A percentile compares a stretch with the other conserved stretches of the same genome.
Conservation (phyloP, 2,113 vertebrate species). For the Chaetops frenatus region DNA sequence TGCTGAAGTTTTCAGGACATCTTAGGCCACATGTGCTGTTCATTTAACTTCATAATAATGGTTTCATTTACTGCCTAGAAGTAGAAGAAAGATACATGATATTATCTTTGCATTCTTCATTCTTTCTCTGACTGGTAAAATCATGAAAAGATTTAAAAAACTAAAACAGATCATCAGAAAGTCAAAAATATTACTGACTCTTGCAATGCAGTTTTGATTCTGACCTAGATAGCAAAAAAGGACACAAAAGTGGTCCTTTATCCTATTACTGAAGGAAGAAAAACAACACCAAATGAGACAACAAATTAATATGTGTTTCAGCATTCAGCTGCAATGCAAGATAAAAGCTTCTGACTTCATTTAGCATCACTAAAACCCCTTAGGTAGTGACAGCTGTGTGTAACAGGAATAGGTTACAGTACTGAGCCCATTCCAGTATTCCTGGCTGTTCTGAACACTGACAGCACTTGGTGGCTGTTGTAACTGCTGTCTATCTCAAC, state of each 20-base stretch:
- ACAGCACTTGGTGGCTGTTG: neutral
- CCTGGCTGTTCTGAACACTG: neutral
- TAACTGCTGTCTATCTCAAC: neutral
- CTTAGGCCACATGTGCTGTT: neutral
- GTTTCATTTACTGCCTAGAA: neutral
- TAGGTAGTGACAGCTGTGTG: neutral
- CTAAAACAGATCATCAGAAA: neutral
- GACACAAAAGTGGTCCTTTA: neutral
- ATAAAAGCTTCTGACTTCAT: neutral
- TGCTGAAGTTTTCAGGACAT: neutral
- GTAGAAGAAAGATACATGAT: neutral
- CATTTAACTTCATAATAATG: slow-evolving; percentile 5
- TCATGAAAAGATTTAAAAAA: neutral
- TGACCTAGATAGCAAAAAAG: neutral
- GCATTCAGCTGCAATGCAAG: neutral
- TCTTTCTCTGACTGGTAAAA: neutral
- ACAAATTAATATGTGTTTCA: neutral
- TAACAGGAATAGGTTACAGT: neutral
- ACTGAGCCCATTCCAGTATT: neutral
- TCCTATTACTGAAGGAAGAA: neutral
- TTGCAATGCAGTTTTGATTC: neutral
- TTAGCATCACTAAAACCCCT: neutral
- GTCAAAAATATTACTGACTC: neutral
- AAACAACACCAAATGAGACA: neutral
- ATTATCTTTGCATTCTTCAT: neutral